phyloP scores from a whole-genome alignment of 2,888 invertebrate species.

The Platycheirus rosarum region DNA sequence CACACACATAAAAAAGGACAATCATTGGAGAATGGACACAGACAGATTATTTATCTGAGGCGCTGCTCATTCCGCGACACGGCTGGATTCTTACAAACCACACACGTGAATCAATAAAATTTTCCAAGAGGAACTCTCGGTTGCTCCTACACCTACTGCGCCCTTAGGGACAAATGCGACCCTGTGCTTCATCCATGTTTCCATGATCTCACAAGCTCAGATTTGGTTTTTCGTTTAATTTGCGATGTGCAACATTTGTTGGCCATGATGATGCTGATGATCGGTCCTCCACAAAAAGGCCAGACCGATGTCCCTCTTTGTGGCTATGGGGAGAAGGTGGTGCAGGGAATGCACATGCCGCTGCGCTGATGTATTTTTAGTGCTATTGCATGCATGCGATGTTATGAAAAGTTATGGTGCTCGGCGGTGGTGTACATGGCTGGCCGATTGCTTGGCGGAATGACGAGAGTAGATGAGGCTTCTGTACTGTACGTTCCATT shows the following conservation, averaged over 20 bases:
- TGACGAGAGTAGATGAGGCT: slow-evolving; percentile 69
- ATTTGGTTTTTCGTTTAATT: slow-evolving; percentile 73
- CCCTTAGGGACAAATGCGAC: neutral
- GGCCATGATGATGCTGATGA: slow-evolving; percentile 59
- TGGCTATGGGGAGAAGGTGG: slow-evolving; percentile 46
- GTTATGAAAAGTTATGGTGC: slow-evolving; percentile 73
- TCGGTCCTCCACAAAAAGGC: slow-evolving; percentile 41
- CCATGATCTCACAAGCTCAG: slow-evolving; percentile 60
- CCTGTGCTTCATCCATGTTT: slow-evolving; percentile 18
- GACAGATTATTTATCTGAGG: slow-evolving; percentile 70
- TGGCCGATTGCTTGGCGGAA: slow-evolving; percentile 38
- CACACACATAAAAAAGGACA: slow-evolving; percentile 46
- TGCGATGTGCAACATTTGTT: slow-evolving; percentile 74
- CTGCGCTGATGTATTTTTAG: slow-evolving; percentile 72
- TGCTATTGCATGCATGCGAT: slow-evolving; percentile 73
- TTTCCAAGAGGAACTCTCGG: neutral
- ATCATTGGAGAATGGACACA: slow-evolving; percentile 48
- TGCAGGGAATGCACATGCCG: slow-evolving; percentile 59
- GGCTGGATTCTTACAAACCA: neutral
- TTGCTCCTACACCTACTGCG: too few species aligned
- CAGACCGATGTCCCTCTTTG: slow-evolving; percentile 33
- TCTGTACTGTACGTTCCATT: slow-evolving; percentile 69
- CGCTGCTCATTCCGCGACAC: slow-evolving; percentile 26
- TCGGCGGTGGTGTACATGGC: slow-evolving; percentile 27
- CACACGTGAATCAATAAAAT: neutral